Base-by-base conservation (phyloP, 2,888 invertebrate species). In the Ormyrus rosae region DNA sequence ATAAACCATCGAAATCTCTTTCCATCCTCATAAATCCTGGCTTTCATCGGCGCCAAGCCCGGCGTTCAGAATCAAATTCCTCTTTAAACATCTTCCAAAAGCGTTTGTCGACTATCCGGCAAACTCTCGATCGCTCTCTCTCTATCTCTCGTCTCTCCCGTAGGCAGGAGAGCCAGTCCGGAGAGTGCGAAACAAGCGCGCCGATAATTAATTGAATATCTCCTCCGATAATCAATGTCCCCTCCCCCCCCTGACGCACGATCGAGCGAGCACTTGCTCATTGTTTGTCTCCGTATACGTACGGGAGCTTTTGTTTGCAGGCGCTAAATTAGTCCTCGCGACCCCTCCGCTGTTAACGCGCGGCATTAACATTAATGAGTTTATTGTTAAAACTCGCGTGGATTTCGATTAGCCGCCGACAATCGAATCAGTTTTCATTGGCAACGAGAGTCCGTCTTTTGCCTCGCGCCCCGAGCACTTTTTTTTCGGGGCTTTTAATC, bases 361-460 rank as follows among this genome's bases (percentile, higher is more conserved):
- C 80, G 82, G 83, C 85, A 87, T 88, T 88, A 87, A 87, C 87
- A 85, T 86, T 89, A 89, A 89, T 86, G 85, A 85, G 85, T 86
- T 87, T 88, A 88, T 88, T 88, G 88, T 88, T 86, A 87, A 88
- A 89, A 88, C 83, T 86, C 83, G 83, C 85, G 84, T 85, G 85
- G 82, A 84, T 87, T 87, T 86, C 86, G 85, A 88, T 88, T 87
- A 88, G 83, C 83, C 67, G 60, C 78, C 70, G 73, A 78, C 84
- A 84, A 86, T 86, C 83, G 83, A 85, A 84, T 86, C 84, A 82
- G 84, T 86, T 84, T 84, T 85, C 19, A 19, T 19, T 19, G 19
- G 19, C 19, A 19, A 0, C 19, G 19, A 19, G 19, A 19, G 19
- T 19, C 1, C 84, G 83, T 86, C 55, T 64, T 60, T 11, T 46